phyloP scores from a whole-genome alignment of 2,113 vertebrate species.

The Myiagra hebetior region DNA sequence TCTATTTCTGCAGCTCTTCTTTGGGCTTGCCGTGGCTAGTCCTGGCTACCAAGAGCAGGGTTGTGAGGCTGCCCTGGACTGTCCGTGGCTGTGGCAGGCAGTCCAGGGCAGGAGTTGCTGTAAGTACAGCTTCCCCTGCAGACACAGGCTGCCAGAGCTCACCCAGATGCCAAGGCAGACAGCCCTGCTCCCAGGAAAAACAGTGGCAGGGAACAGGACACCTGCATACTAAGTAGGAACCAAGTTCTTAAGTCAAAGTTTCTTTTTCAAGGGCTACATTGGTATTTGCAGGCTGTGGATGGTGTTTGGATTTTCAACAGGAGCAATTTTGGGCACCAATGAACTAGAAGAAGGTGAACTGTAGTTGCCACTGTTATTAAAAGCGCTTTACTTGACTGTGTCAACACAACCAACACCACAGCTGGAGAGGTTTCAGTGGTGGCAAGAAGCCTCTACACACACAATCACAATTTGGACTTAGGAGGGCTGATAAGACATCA shows the following conservation, averaged over 20 bases:
- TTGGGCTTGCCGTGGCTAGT: not conserved
- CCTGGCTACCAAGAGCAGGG: not conserved
- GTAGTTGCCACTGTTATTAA: rapidly evolving
- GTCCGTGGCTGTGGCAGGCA: not conserved
- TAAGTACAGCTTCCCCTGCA: not conserved
- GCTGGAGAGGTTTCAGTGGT: not conserved
- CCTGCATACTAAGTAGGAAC: not conserved
- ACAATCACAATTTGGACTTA: not conserved
- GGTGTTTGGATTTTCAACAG: not conserved
- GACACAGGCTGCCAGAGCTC: not conserved
- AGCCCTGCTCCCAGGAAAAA: not conserved
- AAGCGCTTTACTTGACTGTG: not conserved
- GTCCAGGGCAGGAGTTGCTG: not conserved
- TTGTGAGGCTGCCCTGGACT: not conserved
- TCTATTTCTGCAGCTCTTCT: not conserved
- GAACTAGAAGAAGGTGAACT: not conserved
- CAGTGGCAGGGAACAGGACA: not conserved
- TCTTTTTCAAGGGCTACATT: not conserved
- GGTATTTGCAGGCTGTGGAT: not conserved
- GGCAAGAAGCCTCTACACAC: not conserved
- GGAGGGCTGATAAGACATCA: not conserved
- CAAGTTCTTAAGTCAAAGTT: not conserved
- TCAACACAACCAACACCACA: not conserved
- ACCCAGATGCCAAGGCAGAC: not conserved
- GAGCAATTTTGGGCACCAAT: not conserved